These are phyloP conservation scores for Phasia obesa DNA, from an alignment of 2,888 invertebrate genomes.

Conservation along the genomic window DNA sequence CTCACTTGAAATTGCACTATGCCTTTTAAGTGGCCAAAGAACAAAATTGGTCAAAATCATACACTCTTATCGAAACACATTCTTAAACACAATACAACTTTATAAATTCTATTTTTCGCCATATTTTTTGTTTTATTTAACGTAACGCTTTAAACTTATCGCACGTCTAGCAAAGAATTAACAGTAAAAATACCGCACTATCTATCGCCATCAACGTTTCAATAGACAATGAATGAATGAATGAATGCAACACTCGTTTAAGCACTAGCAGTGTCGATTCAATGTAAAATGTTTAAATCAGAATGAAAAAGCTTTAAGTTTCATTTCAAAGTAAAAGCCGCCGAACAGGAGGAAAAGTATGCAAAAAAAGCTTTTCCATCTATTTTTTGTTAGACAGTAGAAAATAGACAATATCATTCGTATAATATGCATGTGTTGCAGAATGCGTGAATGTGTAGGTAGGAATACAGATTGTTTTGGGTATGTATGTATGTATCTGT, in stretches of 20 bases:
- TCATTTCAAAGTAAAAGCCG: conserved; percentile 4
- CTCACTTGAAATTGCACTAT: neutral
- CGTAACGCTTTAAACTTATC: neutral
- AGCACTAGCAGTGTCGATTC: conserved; percentile 41
- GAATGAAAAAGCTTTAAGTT: conserved; percentile 39
- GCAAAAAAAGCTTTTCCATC: conserved; percentile 28
- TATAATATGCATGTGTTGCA: neutral
- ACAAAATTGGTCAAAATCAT: conserved; percentile 8
- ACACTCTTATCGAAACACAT: neutral
- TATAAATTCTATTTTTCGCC: neutral
- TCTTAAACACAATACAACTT: neutral
- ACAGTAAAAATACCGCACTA: conserved; percentile 1
- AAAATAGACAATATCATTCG: neutral
- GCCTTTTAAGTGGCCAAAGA: neutral
- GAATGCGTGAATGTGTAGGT: neutral
- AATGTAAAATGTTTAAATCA: conserved; percentile 1
- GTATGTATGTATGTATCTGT: conserved; percentile 16
- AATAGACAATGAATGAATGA: conserved; percentile 37
- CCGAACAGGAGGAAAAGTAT: neutral
- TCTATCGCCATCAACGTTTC: conserved; percentile 48
- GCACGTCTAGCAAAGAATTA: conserved; percentile 19
- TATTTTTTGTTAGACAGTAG: neutral
- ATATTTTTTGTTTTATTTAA: neutral
- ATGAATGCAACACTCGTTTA: conserved; percentile 3
- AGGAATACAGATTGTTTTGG: neutral